phyloP scores from a whole-genome alignment of 1,140 invertebrate species.

The Latrodectus geometricus region DNA sequence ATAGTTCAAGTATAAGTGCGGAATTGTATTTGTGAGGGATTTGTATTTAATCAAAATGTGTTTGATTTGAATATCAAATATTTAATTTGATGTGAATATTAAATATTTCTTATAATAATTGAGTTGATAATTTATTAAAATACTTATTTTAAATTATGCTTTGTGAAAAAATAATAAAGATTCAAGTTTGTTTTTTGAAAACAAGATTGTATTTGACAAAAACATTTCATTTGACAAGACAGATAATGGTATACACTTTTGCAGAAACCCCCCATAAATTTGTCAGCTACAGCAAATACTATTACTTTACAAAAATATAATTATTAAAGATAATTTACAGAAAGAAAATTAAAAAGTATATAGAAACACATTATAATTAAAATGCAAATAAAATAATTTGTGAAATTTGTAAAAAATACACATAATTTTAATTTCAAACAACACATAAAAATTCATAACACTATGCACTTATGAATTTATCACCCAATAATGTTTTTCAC shows the following conservation, averaged over 20 bases:
- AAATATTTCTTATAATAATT: too few species aligned
- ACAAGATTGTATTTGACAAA: slow-evolving; percentile 61
- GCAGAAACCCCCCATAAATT: slow-evolving; percentile 15
- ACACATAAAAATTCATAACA: slow-evolving; percentile 44
- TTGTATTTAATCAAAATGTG: too few species aligned
- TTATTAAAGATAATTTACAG: slow-evolving; percentile 28
- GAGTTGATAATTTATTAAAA: too few species aligned
- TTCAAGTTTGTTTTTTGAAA: slow-evolving; percentile 26
- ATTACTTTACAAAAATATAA: slow-evolving; percentile 54
- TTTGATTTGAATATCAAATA: too few species aligned
- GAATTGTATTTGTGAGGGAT: too few species aligned
- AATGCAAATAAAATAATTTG: slow-evolving; percentile 56
- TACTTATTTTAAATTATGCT: too few species aligned
- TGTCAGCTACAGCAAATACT: slow-evolving; percentile 41
- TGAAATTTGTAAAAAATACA: slow-evolving; percentile 53
- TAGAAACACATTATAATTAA: slow-evolving; percentile 47
- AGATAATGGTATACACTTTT: slow-evolving; percentile 45
- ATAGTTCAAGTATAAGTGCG: too few species aligned
- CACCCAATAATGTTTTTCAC: slow-evolving; percentile 60
- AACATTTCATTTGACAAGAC: slow-evolving; percentile 59
- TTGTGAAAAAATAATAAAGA: background rate
- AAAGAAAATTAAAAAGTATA: slow-evolving; percentile 35
- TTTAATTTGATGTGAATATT: too few species aligned
- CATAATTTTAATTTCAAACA: slow-evolving; percentile 44
- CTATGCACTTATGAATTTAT: slow-evolving; percentile 58